Conservation (phyloP, 2,888 invertebrate genomes). For the Pelosia muscerda region DNA sequence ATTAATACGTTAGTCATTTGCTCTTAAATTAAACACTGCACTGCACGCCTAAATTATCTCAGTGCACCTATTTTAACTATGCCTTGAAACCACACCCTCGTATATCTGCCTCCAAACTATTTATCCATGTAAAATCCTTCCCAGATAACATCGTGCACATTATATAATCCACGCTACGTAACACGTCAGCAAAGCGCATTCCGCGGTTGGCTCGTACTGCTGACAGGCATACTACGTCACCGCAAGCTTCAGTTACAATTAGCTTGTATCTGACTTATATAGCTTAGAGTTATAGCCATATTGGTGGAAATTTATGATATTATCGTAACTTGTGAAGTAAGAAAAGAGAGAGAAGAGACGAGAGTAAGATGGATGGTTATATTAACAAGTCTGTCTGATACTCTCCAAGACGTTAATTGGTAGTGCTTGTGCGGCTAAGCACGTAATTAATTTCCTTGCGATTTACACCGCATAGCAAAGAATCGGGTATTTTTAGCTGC, state of each 20-base stretch:
- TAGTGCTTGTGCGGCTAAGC: too few species aligned
- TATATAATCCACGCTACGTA: not conserved
- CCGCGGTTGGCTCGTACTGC: slow-evolving; percentile 29
- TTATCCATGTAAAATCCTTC: not conserved
- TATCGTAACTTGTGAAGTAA: too few species aligned
- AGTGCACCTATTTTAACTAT: not conserved
- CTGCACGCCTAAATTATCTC: not conserved
- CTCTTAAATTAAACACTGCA: too few species aligned
- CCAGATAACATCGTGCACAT: not conserved
- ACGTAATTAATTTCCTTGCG: too few species aligned
- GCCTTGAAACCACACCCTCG: not conserved
- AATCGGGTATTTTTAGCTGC: too few species aligned
- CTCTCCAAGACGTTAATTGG: too few species aligned
- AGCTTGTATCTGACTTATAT: not conserved
- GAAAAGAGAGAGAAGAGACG: too few species aligned
- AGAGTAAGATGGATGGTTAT: too few species aligned
- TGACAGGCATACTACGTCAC: slow-evolving; percentile 23
- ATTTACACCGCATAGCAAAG: too few species aligned
- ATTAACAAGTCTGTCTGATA: too few species aligned
- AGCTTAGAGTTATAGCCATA: not conserved
- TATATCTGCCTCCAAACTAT: not conserved
- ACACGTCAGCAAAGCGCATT: slow-evolving; percentile 35
- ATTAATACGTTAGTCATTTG: not conserved
- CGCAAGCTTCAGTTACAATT: slow-evolving; percentile 34
- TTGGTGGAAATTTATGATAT: too few species aligned